Evolutionary conservation across 30 jellyfish, hydroid and myxozoan genomes (phyloP), one percentile per base, ranked within the genome.

Genomic region (Pelagia noctiluca): DNA sequence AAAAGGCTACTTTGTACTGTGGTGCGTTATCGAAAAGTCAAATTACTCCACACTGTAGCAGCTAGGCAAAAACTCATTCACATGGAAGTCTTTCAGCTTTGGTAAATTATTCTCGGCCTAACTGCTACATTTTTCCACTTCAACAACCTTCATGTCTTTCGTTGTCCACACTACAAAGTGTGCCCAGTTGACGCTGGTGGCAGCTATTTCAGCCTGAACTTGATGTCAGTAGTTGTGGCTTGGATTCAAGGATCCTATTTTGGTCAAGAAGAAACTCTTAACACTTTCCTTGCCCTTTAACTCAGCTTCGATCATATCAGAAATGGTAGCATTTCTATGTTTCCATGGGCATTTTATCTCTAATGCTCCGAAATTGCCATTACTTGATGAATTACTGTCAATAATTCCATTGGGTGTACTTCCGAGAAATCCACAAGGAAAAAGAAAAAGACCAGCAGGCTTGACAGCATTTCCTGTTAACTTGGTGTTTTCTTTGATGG

Each of bases 381-480:
- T 79, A 23, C 19, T 23, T 19, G 82, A 23, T 13, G 63, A 34
- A 29, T 34, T 35, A 32, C 2, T 25, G n/a, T 61, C 78, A 52
- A 78, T 47, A 18, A 78, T 57, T 0, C 89, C 89, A 63, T 78
- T 81, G 13, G 89, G 82, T 29, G 81, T 78, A 28, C 80, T 34
- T 2, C 89, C 89, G 35, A 78, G 36, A 61, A 48, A 78, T 2
- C 82, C 82, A 78, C 89, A 78, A 1, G 82, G 89, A 28, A 78
- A 28, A 60, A 78, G 81, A 31, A 28, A 33, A 16, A 78, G 82
- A 5, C 89, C 89, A 57, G 81, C 50, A 37, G 80, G 29, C 71
- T 57, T 36, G 61, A 78, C 81, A 16, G 19, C 60, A 49, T 78
- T 78, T 22, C 89, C 89, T 33, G 89, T 77, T 19, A n/a, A 19